phyloP scores from a whole-genome alignment of 1,140 invertebrate species.

The Berghia stephanieae region DNA sequence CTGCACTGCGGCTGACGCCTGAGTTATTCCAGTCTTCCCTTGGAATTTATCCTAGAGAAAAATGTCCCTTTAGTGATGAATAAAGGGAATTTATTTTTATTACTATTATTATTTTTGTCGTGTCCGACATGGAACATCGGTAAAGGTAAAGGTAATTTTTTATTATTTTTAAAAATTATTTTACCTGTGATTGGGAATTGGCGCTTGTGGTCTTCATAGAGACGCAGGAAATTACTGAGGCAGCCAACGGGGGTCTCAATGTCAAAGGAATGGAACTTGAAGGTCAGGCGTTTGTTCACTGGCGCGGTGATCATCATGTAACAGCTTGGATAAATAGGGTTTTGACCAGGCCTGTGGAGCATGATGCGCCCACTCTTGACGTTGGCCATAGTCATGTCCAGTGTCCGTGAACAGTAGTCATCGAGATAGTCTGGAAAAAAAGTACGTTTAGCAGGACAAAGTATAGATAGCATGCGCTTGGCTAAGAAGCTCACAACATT shows the following conservation, averaged over 20 bases:
- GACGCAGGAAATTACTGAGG: conserved; percentile 32
- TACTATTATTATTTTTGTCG: no score
- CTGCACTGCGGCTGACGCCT: no score
- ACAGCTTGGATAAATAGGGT: conserved; percentile 29
- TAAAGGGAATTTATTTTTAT: no score
- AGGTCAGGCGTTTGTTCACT: conserved; percentile 21
- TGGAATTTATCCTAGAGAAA: no score
- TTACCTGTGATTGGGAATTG: conserved; percentile 28
- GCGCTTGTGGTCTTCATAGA: conserved; percentile 27
- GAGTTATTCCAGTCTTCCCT: no score
- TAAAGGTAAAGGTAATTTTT: no score
- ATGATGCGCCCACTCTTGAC: conserved; percentile 32
- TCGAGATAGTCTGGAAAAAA: conserved; percentile 33
- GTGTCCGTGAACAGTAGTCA: conserved; percentile 36
- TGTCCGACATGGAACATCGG: no score
- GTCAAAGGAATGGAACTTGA: conserved; percentile 33
- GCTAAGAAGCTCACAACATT: no score
- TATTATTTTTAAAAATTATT: no score
- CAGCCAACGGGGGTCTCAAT: conserved; percentile 37
- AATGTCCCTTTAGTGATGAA: no score
- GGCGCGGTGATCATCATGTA: conserved; percentile 33
- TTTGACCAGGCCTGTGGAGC: conserved; percentile 22
- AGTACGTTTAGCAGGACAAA: no score
- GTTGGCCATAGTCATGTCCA: conserved; percentile 27
- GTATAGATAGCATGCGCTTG: no score